Evolutionary conservation across 2,888 invertebrate species (phyloP).

Genomic region (Alloplasta piceator): DNA sequence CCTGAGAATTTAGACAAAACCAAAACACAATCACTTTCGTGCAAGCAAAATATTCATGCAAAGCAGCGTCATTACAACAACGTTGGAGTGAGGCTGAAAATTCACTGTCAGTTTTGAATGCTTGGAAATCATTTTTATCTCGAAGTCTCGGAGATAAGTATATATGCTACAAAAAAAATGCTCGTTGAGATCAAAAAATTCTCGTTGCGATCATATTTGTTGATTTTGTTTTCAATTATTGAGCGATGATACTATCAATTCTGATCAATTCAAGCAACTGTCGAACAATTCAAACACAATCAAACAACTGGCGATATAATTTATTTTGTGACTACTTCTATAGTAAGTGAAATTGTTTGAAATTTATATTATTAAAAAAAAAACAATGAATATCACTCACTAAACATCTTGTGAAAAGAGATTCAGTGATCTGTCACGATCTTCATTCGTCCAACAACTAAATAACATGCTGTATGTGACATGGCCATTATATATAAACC

Average conservation of each 20-base stretch:
- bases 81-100: no score
- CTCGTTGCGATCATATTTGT: background rate
- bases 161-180: background rate
- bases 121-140: background rate
- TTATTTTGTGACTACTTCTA: background rate
- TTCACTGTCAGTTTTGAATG: no score
- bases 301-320: background rate
- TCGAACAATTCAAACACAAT: background rate
- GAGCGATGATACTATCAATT: background rate
- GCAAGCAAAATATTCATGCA: no score
- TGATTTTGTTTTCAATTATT: background rate
- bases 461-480: constrained; percentile 66
- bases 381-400: constrained; percentile 45
- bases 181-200: no score
- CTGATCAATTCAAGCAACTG: background rate
- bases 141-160: background rate
- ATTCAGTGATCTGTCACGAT: constrained; percentile 54
- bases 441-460: constrained; percentile 64
- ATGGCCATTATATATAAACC: constrained; percentile 67
- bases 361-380: background rate
- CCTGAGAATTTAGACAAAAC: constrained; percentile 69
- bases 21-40: no score
- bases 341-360: background rate
- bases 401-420: constrained; percentile 38
- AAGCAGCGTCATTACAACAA: no score